phyloP scores from a whole-genome alignment of 2,113 vertebrate species.

The Pomatorhinus ruficollis region DNA sequence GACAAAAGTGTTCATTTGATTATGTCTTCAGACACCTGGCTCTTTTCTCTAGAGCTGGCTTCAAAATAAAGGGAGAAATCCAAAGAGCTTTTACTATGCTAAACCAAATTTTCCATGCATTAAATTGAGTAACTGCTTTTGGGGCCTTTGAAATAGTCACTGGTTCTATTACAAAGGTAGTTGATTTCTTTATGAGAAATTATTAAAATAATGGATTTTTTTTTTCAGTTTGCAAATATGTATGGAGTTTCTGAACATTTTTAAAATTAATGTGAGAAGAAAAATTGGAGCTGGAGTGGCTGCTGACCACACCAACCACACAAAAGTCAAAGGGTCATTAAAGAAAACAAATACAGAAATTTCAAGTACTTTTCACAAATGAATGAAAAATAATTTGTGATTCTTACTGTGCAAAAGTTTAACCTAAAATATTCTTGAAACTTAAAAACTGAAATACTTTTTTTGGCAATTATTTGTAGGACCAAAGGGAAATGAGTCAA shows the following conservation, averaged over 20 bases:
- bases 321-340: neutral
- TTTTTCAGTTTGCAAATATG: neutral
- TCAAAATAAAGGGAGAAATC: neutral
- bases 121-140: neutral
- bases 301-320: neutral
- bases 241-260: neutral
- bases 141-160: neutral
- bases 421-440: neutral
- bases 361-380: neutral
- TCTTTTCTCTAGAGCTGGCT: neutral
- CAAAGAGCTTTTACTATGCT: neutral
- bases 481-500: neutral
- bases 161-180: neutral
- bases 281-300: neutral
- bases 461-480: neutral
- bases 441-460: neutral
- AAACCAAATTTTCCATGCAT: neutral
- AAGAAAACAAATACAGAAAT: neutral
- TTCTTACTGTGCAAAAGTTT: neutral
- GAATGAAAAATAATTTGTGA: neutral
- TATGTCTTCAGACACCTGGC: neutral
- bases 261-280: neutral
- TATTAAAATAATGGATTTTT: neutral
- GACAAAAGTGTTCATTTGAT: neutral
- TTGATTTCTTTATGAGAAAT: neutral